Base-by-base conservation (phyloP, 2,888 invertebrate species). In the Beris morrisii region DNA sequence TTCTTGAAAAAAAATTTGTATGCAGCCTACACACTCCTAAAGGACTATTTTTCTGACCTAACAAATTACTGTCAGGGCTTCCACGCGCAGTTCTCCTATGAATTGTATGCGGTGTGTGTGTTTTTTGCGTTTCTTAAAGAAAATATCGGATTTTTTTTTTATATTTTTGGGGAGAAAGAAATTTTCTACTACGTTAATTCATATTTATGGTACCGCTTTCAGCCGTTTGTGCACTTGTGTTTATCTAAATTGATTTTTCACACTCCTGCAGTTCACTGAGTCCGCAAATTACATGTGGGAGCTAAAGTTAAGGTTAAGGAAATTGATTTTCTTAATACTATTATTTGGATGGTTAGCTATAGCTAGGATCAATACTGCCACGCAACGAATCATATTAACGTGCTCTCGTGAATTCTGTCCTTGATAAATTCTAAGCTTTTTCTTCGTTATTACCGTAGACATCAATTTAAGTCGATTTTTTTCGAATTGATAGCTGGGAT, bases 181-280 rank as follows among this genome's bases (percentile, higher is more conserved):
- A 79, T 79, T 79, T 79, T 79, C 79, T 78, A 75, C 79, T 77
- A 79, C 79, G 79, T 79, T 79, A 79, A 79, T 79, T 79, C 79
- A 78, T 79, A 79, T 79, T 79, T 79, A 79, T 78, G 65, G 61
- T 68, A 64, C 59, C 56, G 55, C 59, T 64, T 59, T 66, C 64
- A 65, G 56, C 64, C 66, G 52, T 61, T 66, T 61, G 56, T 69
- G 66, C 64, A 65, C 45, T 78, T 77, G 76, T 77, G 75, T 78
- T 79, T 79, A 79, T 79, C 79, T 79, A 79, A 79, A 79, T 79
- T 79, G 79, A 79, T 78, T 79, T 79, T 79, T 79, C 79, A 78
- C 79, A 79, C 79, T 79, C 75, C 78, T 77, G 77, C 79, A 79
- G 79, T 79, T 79, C 79, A 79, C 77, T 79, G 79, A 79, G 76